phyloP scores from a whole-genome alignment of 2,888 invertebrate species.

The Troglohyphantes excavatus region DNA sequence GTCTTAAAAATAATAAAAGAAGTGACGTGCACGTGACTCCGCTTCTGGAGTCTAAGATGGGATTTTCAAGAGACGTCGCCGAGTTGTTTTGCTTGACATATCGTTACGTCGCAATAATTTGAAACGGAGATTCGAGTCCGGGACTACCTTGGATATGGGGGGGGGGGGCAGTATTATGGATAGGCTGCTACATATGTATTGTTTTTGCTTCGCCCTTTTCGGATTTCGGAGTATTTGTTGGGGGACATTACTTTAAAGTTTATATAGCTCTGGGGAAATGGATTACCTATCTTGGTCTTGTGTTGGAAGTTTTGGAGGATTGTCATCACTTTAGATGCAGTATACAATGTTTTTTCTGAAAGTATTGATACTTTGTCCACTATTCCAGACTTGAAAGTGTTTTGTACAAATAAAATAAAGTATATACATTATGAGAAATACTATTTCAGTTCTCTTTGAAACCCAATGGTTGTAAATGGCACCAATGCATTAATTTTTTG shows the following conservation, averaged over 20 bases:
- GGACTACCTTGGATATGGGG: not conserved
- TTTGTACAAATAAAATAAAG: too few relatives aligned
- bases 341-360: too few relatives aligned
- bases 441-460: too few relatives aligned
- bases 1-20: slow-evolving; percentile 36
- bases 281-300: too few relatives aligned
- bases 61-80: not conserved
- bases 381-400: too few relatives aligned
- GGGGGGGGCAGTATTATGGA: slow-evolving; percentile 6
- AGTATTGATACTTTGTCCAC: too few relatives aligned
- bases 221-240: not conserved
- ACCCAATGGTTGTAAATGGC: too few relatives aligned
- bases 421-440: too few relatives aligned
- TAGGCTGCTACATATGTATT: not conserved
- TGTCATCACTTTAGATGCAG: too few relatives aligned
- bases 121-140: slow-evolving; percentile 50
- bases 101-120: slow-evolving; percentile 63
- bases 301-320: too few relatives aligned
- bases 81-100: slow-evolving; percentile 34
- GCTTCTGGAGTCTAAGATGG: not conserved
- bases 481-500: too few relatives aligned
- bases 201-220: not conserved
- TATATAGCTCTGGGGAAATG: too few relatives aligned
- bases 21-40: slow-evolving; percentile 32
- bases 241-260: not conserved